Evolutionary conservation across 1,140 invertebrate species (phyloP).

Genomic region (Diachasmimorpha longicaudata): DNA sequence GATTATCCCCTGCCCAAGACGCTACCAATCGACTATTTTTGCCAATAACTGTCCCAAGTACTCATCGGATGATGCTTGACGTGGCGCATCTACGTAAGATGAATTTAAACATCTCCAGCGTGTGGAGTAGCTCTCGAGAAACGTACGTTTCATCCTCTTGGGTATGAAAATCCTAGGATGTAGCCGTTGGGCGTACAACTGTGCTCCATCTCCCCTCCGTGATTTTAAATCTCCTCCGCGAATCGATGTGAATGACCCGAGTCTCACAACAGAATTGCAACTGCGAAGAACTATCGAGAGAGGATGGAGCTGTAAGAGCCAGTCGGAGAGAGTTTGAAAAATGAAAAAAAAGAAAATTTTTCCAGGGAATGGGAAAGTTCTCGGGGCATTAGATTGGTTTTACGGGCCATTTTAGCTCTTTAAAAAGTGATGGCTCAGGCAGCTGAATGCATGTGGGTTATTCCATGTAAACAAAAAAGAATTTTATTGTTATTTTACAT

Average conservation of each 20-base stretch:
- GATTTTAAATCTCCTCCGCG: slow-evolving; percentile 17
- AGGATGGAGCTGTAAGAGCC: neutral
- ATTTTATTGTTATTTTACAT: too few species aligned
- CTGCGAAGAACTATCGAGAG: neutral
- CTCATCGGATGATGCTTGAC: neutral
- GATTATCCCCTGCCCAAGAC: too few species aligned
- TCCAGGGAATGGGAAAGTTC: neutral
- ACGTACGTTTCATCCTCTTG: neutral
- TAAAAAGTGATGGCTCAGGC: slow-evolving; percentile 11
- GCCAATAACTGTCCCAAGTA: neutral
- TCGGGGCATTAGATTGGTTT: slow-evolving; percentile 17
- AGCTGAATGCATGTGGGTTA: neutral
- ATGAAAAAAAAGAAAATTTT: slow-evolving; percentile 6
- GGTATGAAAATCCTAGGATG: neutral
- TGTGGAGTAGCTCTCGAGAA: neutral
- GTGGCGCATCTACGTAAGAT: neutral
- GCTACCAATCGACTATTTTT: neutral
- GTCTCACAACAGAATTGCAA: slow-evolving; percentile 12
- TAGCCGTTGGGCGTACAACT: neutral
- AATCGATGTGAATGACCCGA: slow-evolving; percentile 16
- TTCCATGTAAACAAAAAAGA: too few species aligned
- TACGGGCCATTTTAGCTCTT: slow-evolving; percentile 14
- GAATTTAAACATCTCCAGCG: neutral
- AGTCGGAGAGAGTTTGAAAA: neutral
- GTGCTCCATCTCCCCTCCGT: slow-evolving; percentile 9